These are phyloP conservation scores for Monoplex corrugatus DNA, from an alignment of 2,888 invertebrate genomes.

Conservation along the genomic window DNA sequence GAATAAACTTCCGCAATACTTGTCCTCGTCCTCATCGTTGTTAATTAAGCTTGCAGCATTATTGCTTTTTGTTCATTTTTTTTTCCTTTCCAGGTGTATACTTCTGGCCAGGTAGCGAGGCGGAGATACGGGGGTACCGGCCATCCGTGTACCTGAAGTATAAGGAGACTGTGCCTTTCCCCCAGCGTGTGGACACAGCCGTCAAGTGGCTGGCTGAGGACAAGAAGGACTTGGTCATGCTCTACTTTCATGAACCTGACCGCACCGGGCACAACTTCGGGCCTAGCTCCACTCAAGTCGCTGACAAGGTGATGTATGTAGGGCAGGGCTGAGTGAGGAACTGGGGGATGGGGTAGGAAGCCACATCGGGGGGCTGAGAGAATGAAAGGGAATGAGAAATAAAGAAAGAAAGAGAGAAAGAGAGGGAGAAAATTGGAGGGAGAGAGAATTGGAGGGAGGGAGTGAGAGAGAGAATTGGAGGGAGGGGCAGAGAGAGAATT, in stretches of 20 bases:
- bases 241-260: slow-evolving; percentile 71
- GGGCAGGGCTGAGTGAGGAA: not conserved
- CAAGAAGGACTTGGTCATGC: slow-evolving; percentile 63
- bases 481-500: not conserved
- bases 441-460: not conserved
- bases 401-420: not conserved
- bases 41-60: too few species aligned
- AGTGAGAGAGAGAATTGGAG: not conserved
- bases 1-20: too few species aligned
- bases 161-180: slow-evolving; percentile 82
- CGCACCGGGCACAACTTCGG: slow-evolving; percentile 68
- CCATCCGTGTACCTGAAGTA: slow-evolving; percentile 80
- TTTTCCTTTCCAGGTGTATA: slow-evolving; percentile 69
- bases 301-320: slow-evolving; percentile 55
- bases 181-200: slow-evolving; percentile 84
- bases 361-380: not conserved
- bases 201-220: slow-evolving; percentile 80
- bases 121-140: slow-evolving; percentile 82
- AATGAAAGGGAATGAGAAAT: not conserved
- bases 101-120: slow-evolving; percentile 87
- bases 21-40: too few species aligned
- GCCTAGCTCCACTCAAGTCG: slow-evolving; percentile 63
- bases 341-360: too few species aligned
- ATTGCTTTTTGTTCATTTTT: too few species aligned
- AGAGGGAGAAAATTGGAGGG: not conserved